Evolutionary conservation across 1,140 invertebrate species (phyloP), one percentile per base, ranked within the genome.

Genomic region (Drosophila repleta): DNA sequence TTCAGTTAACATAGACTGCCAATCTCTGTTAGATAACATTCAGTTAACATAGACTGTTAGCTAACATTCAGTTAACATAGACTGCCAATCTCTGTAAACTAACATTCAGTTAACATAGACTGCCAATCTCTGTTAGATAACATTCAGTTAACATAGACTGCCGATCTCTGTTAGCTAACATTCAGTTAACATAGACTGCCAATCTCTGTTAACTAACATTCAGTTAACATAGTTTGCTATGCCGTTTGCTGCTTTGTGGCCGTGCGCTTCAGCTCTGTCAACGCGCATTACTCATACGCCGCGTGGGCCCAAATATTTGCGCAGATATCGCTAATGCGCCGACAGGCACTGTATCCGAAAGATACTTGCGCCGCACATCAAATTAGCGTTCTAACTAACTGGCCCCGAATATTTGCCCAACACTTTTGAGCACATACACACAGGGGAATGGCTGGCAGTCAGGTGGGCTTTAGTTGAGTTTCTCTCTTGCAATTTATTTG

Each of bases 321-420:
- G n/a, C 7, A 37, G 62, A 52, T 65, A 52, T 52, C 68, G 56
- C 52, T 64, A 64, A 63, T 56, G 67, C 67, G 60, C 46, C 57
- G 52, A n/a, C 67, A 63, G 51, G 51, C 61, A 18, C 35, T 58
- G 46, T 66, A 45, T 52, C 35, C 26, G 37, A 26, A 49, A 65
- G 68, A 66, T 66, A 71, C 68, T 66, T 71, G 51, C 37, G 68
- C 62, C 65, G 68, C 68, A 51, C 68, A 71, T 71, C 62, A 71
- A 71, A 71, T 71, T 71, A 71, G 62, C 68, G 68, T 37, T 52
- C 68, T 37, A 65, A 56, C 66, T 46, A 69, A 48, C 66, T 63
- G 41, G 66, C 26, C 62, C 62, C 64, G 53, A 71, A 66, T 71
- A 71, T 71, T 71, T 71, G 68, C 53, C 53, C 62, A 71, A 71